Conservation (phyloP, 2,113 vertebrate genomes). For the Felis chaus region DNA sequence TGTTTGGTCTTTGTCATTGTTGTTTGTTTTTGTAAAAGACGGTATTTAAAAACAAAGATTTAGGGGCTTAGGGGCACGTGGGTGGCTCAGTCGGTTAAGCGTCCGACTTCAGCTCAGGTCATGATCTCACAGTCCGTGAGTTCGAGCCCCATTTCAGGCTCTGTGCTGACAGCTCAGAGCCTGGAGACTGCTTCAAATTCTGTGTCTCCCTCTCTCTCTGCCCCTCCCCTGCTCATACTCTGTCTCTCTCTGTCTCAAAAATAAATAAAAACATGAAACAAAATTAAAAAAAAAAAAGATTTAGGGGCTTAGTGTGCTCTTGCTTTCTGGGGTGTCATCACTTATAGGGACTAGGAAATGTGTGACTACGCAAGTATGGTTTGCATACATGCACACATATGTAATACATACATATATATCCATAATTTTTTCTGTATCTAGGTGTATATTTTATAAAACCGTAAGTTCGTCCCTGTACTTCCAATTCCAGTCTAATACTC, state of each 20-base stretch:
- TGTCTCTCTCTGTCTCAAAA: no score
- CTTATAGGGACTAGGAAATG: background rate
- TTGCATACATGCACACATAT: background rate
- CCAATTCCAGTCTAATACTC: background rate
- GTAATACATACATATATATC: background rate
- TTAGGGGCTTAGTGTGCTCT: background rate
- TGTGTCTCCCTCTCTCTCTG: no score
- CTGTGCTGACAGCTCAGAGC: no score
- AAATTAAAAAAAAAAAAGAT: conserved; percentile 59
- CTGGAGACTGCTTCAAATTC: no score
- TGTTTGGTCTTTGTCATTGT: conserved; percentile 35
- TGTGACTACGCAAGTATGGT: background rate
- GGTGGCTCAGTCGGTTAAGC: no score
- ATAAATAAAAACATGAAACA: no score
- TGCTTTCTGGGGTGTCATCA: background rate
- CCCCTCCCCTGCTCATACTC: no score
- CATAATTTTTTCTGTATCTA: background rate
- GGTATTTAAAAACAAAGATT: conserved; percentile 53
- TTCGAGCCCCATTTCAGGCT: no score
- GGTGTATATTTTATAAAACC: conserved; percentile 12
- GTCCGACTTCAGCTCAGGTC: no score
- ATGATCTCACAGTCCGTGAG: no score
- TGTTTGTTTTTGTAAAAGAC: conserved; percentile 30
- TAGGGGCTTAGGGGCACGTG: background rate
- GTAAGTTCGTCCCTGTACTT: background rate